Evolutionary conservation across 2,888 invertebrate species (phyloP), one percentile per base, ranked within the genome.

Genomic region (Xestia c-nigrum): DNA sequence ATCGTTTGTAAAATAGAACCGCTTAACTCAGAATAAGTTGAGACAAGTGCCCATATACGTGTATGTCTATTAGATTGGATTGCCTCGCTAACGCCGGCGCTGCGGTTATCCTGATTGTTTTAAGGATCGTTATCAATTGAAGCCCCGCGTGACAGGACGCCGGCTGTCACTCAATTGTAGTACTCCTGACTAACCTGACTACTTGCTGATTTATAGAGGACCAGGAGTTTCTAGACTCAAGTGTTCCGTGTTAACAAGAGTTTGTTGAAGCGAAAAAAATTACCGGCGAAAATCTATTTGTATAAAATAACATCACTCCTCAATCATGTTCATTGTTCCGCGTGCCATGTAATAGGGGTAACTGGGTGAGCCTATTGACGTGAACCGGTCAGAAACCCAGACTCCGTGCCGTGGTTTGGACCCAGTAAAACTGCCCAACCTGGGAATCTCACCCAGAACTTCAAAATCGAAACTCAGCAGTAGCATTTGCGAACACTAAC

Each of bases 51-150:
- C 61, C 57, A 57, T 63, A 74, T 65, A 70, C 67, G 75, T 38
- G 65, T 77, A 76, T 38, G 65, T 77, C 57, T 47, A 73, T 63
- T 78, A 87, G 67, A 85, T 84, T 78, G 77, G 67, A 78, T 75
- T 78, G 81, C 70, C 70, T 78, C 78, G 52, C 72, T 81, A 81
- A 86, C 89, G 89, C 89, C 89, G 89, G 89, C 89, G 89, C 88
- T 80, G 79, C 55, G 64, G 55, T 50, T 59, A 50, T 75, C 74
- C 64, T 79, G 74, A 80, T 85, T 86, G 89, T 89, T 89, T 83
- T 84, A 85, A 80, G 75, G 78, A 80, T 81, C 78, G 67, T 88
- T 81, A 83, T 78, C 89, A 87, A 89, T 85, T 89, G 74, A 85
- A 74, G 63, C 55, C 70, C 80, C 84, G 59, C 84, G 70, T 76